phyloP scores from a whole-genome alignment of 2,113 vertebrate genomes.

The Ardeotis arabs region DNA sequence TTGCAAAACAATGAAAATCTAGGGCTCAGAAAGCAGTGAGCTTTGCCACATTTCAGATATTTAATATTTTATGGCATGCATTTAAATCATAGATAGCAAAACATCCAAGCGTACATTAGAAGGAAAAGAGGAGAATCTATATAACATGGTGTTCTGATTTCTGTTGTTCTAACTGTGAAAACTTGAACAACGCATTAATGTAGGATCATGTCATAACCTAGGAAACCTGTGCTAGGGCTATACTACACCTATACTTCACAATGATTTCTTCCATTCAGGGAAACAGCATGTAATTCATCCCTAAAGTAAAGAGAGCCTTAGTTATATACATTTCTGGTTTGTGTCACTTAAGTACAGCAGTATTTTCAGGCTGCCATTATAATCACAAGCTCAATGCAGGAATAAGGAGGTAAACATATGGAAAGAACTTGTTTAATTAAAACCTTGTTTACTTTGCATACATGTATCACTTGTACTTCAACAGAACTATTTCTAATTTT shows the following conservation, averaged over 20 bases:
- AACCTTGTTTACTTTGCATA: neutral
- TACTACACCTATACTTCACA: neutral
- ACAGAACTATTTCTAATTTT: neutral
- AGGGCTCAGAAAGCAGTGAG: neutral
- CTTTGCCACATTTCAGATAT: neutral
- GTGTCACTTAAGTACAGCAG: neutral
- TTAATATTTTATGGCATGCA: slow-evolving; percentile 34
- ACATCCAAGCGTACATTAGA: neutral
- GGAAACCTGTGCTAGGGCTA: neutral
- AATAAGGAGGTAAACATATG: neutral
- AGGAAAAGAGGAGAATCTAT: neutral
- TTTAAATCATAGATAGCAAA: slow-evolving; percentile 24
- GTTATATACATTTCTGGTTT: neutral
- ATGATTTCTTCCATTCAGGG: neutral
- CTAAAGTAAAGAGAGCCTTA: neutral
- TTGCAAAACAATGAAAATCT: slow-evolving; percentile 15
- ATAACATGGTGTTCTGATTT: neutral
- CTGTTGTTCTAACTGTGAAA: neutral
- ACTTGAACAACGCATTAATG: neutral
- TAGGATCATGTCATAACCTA: neutral
- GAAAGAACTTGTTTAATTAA: neutral
- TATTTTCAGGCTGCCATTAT: neutral
- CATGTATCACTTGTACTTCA: neutral
- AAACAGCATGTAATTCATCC: neutral
- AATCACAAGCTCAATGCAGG: neutral